Conservation (phyloP, 35 echinoderm and acorn worm genomes). For the Heliocidaris erythrogramma region DNA sequence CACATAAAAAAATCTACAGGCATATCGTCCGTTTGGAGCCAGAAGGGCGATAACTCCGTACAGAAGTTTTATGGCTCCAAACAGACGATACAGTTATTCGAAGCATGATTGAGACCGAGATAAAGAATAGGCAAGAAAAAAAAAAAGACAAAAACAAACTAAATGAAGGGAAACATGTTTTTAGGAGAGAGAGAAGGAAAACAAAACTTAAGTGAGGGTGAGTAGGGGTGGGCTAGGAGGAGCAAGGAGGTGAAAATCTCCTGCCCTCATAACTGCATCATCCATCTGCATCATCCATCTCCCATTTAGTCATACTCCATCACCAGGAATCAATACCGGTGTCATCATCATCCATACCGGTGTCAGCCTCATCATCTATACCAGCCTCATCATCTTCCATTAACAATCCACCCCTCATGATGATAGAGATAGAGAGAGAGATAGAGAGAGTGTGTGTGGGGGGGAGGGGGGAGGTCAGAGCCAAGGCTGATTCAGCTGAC, state of each 20-base stretch:
- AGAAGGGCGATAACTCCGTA: no score
- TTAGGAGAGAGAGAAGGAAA: background rate
- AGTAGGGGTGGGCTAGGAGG: background rate
- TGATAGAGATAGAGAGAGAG: background rate
- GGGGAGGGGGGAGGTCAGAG: background rate
- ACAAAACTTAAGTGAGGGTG: background rate
- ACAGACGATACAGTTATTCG: background rate
- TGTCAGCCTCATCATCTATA: background rate
- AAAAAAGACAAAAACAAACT: background rate
- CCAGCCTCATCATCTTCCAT: conserved; percentile 8
- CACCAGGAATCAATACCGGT: background rate
- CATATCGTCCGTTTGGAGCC: no score
- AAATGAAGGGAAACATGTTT: background rate
- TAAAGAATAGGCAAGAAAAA: background rate
- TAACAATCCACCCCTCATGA: background rate
- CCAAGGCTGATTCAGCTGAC: background rate
- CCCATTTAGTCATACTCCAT: background rate
- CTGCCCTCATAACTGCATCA: background rate
- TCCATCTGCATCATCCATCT: background rate
- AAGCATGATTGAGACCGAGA: background rate
- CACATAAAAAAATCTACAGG: no score
- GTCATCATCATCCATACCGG: background rate
- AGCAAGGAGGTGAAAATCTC: background rate
- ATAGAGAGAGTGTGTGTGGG: no score
- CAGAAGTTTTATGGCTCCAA: background rate